A percentile compares a stretch with the other conserved stretches of the same genome.
These are phyloP conservation scores for Seriola quinqueradiata DNA, from an alignment of 2,113 vertebrate genomes.

Conservation along the genomic window DNA sequence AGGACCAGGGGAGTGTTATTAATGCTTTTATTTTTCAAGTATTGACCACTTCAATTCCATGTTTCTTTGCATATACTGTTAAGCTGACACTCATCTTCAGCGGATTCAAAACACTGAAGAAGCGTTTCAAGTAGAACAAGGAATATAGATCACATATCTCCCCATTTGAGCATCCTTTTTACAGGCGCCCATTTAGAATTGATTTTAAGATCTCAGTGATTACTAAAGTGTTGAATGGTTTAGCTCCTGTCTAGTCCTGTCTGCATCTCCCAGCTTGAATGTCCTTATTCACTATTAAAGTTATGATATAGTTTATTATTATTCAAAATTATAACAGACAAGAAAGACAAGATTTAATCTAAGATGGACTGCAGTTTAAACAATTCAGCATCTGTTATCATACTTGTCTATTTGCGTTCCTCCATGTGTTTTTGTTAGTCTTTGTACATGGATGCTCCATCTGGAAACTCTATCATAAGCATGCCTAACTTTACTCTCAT, in stretches of 20 bases:
- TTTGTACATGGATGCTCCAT: neutral
- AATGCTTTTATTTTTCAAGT: neutral
- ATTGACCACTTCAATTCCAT: neutral
- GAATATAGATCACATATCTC: constrained; percentile 4
- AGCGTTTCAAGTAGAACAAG: constrained; percentile 31
- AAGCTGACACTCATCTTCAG: neutral
- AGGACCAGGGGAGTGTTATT: neutral
- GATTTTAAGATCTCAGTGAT: constrained; percentile 35
- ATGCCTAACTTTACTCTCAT: neutral
- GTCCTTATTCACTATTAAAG: constrained; percentile 1
- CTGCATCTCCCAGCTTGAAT: neutral
- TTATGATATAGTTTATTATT: neutral
- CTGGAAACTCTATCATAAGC: constrained; percentile 6
- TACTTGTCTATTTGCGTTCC: neutral
- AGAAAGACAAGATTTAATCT: neutral
- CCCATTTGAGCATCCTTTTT: neutral
- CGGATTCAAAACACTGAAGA: neutral
- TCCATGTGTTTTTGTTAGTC: neutral
- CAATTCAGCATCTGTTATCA: neutral
- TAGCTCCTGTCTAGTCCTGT: neutral
- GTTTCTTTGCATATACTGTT: too few species aligned
- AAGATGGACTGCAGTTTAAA: neutral
- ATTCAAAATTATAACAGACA: neutral
- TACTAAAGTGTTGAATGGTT: constrained; percentile 31
- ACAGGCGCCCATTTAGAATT: constrained; percentile 13